Percentiles rank a stretch among this genome's conserved stretches.
Evolutionary conservation across 2,113 vertebrate genomes (phyloP).

Genomic region (Eudyptes chrysolophus): DNA sequence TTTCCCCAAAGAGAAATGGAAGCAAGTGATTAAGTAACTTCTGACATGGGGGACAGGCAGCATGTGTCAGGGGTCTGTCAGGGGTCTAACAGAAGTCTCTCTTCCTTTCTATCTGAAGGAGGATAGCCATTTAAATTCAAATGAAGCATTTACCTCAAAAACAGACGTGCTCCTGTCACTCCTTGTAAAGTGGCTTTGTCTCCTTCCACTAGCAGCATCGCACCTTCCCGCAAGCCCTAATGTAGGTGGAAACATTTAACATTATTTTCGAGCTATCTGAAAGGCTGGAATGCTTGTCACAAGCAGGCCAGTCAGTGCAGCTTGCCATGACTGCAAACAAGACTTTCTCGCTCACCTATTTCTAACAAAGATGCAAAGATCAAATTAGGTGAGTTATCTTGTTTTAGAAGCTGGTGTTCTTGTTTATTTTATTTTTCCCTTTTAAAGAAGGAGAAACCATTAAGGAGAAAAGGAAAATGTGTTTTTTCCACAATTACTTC

Average conservation of each 20-base stretch:
- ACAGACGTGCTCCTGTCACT: constrained; percentile 80
- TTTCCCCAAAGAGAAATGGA: background rate
- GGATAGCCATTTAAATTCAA: background rate
- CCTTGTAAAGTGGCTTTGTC: constrained; percentile 81
- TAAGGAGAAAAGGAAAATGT: background rate
- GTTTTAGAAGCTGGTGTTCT: background rate
- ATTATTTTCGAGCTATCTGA: background rate
- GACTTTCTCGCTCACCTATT: background rate
- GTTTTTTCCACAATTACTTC: background rate
- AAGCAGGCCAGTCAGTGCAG: background rate
- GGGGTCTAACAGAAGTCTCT: background rate
- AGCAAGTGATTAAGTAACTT: background rate
- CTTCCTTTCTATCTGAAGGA: background rate
- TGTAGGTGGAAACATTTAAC: background rate
- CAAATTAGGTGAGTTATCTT: background rate
- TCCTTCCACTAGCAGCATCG: constrained; percentile 85
- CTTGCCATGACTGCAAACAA: background rate
- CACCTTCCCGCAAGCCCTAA: constrained; percentile 86
- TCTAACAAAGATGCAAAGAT: background rate
- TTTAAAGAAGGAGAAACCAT: background rate
- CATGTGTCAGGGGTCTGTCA: background rate
- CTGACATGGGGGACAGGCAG: background rate
- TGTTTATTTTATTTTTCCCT: background rate
- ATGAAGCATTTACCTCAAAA: constrained; percentile 76
- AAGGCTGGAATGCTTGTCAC: background rate